These are phyloP conservation scores for Potamarius usumacintae DNA, from an alignment of 2,113 vertebrate genomes.

Conservation along the genomic window DNA sequence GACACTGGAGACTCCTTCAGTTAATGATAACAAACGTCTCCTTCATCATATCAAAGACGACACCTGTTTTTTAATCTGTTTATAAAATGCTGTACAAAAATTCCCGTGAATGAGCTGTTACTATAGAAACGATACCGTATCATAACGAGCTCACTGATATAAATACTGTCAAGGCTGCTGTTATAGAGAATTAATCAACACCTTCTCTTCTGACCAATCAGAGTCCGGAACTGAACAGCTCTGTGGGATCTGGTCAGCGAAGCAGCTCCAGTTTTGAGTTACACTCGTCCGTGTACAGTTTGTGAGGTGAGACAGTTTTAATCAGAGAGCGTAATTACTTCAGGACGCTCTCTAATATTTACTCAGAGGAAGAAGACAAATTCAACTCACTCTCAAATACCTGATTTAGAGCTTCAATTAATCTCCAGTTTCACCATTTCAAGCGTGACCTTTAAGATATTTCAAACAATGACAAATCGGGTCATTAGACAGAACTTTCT, in stretches of 20 bases:
- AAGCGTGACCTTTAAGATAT: conserved; percentile 67
- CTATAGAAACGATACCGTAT: neutral
- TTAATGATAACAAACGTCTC: neutral
- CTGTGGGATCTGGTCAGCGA: neutral
- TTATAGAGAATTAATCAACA: neutral
- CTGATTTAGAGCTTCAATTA: conserved; percentile 59
- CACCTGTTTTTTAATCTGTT: neutral
- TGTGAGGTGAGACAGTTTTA: conserved; percentile 1
- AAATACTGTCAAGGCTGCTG: neutral
- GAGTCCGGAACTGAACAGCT: neutral
- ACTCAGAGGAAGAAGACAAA: conserved; percentile 33
- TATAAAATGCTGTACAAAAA: neutral
- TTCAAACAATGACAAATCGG: conserved; percentile 57
- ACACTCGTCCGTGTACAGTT: too few species aligned
- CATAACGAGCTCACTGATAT: neutral
- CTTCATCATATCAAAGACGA: neutral
- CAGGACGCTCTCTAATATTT: conserved; percentile 46
- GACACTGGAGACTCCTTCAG: neutral
- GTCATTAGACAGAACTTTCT: conserved; percentile 65
- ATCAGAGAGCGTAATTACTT: conserved; percentile 56
- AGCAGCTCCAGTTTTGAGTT: neutral
- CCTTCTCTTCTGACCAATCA: neutral
- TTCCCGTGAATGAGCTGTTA: neutral
- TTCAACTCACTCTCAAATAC: neutral
- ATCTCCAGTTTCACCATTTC: conserved; percentile 43